Percentiles rank a stretch among this genome's conserved stretches.
These are phyloP conservation scores for Sebastes flavidus DNA, from an alignment of 2,797 vertebrate species.

Conservation along the genomic window DNA sequence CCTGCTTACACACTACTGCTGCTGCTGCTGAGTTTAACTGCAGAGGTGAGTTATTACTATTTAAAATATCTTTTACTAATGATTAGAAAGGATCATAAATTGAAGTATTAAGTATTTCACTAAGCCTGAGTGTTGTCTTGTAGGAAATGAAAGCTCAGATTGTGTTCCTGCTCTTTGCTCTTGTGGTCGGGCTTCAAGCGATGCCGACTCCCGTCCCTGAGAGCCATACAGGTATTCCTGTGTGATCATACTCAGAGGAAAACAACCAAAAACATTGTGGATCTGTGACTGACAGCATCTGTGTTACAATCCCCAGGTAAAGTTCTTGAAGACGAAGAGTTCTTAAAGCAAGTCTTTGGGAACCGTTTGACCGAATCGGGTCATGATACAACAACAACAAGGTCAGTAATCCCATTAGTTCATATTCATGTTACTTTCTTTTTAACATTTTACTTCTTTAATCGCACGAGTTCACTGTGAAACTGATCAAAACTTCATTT, in stretches of 20 bases:
- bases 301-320: not conserved
- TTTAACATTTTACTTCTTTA: too few relatives aligned
- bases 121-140: not conserved
- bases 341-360: fast-evolving
- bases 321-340: slow-evolving; percentile 4
- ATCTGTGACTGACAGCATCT: not conserved
- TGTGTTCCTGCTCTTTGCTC: slow-evolving; percentile 39
- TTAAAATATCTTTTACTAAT: not conserved
- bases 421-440: not conserved
- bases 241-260: not conserved
- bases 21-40: not conserved
- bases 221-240: not conserved
- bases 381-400: not conserved
- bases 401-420: not conserved
- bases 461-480: too few relatives aligned
- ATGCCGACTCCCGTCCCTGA: fast-evolving
- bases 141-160: slow-evolving; percentile 47
- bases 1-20: fast-evolving
- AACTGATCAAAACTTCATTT: too few relatives aligned
- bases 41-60: slow-evolving; percentile 5
- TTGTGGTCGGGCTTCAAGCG: not conserved
- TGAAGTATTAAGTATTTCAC: not conserved
- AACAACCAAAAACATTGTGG: not conserved
- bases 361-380: fast-evolving
- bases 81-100: not conserved